Evolutionary conservation across 2,797 vertebrate species (phyloP).

Genomic region (Nyctalus aviator): DNA sequence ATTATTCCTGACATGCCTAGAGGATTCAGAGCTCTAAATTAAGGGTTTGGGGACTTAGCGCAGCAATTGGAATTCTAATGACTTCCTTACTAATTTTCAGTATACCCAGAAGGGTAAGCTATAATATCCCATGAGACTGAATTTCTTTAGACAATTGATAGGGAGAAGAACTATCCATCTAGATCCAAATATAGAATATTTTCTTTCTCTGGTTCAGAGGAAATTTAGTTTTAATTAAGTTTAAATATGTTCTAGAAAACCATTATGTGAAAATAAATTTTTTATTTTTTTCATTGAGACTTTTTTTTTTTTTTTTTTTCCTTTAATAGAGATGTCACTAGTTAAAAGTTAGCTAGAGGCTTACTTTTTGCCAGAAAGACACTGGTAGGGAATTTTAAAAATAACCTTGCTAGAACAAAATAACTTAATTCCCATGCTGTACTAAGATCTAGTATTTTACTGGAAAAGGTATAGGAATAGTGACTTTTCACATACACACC

Average conservation of each 20-base stretch:
- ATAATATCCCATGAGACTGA: not conserved
- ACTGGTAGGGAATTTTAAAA: constrained; percentile 37
- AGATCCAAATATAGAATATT: constrained; percentile 22
- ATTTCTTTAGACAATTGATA: constrained; percentile 37
- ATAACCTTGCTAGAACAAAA: constrained; percentile 22
- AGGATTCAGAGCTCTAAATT: constrained; percentile 36
- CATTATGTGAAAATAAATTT: not conserved
- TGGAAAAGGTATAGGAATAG: not conserved
- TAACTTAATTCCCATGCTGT: not conserved
- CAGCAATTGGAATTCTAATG: constrained; percentile 50
- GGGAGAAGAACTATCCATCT: not conserved
- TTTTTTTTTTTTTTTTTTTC: not conserved
- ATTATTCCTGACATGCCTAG: constrained; percentile 12
- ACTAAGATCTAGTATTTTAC: constrained; percentile 1
- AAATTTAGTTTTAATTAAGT: constrained; percentile 52
- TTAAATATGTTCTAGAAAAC: not conserved
- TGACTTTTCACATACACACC: not conserved
- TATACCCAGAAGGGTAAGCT: constrained; percentile 13
- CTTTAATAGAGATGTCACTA: constrained; percentile 7
- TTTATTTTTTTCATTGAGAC: constrained; percentile 15
- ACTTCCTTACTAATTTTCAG: constrained; percentile 38
- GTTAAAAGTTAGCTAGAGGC: constrained; percentile 48
- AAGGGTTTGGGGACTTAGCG: constrained; percentile 28
- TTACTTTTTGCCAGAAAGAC: constrained; percentile 48
- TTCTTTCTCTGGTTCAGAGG: constrained; percentile 23